A percentile compares a stretch with the other conserved stretches of the same genome.
These are phyloP conservation scores for Myotis yumanensis DNA, from an alignment of 2,113 vertebrate species.

Conservation along the genomic window DNA sequence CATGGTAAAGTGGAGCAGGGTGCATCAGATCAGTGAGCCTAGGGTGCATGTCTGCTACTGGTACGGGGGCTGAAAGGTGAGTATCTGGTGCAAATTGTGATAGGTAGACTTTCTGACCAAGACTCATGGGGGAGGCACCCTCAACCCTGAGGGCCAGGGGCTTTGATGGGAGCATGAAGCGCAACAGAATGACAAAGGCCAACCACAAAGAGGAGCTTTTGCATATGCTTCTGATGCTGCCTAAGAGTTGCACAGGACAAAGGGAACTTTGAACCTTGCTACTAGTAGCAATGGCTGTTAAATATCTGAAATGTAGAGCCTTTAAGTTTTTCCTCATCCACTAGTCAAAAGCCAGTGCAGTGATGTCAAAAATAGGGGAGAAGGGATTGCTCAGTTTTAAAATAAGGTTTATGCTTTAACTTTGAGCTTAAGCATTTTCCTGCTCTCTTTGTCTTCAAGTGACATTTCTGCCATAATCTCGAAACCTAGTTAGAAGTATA, in stretches of 20 bases:
- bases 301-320: slow-evolving; percentile 38
- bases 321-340: neutral
- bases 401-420: neutral
- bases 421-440: neutral
- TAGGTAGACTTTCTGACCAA: neutral
- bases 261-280: neutral
- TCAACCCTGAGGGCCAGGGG: neutral
- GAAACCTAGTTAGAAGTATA: slow-evolving; percentile 41
- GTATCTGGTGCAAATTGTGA: neutral
- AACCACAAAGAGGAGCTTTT: neutral
- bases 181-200: neutral
- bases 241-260: neutral
- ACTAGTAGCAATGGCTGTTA: neutral
- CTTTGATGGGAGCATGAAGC: neutral
- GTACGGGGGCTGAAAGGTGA: neutral
- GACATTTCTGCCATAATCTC: neutral
- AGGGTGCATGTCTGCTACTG: neutral
- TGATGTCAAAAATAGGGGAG: slow-evolving; percentile 28
- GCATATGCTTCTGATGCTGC: neutral
- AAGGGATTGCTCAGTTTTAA: neutral
- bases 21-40: neutral
- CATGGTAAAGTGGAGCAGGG: neutral
- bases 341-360: neutral
- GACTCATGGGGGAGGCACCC: neutral
- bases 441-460: neutral